phyloP scores from a whole-genome alignment of 64 coral and sea anemone genomes.

The Stichodactyla helianthus region DNA sequence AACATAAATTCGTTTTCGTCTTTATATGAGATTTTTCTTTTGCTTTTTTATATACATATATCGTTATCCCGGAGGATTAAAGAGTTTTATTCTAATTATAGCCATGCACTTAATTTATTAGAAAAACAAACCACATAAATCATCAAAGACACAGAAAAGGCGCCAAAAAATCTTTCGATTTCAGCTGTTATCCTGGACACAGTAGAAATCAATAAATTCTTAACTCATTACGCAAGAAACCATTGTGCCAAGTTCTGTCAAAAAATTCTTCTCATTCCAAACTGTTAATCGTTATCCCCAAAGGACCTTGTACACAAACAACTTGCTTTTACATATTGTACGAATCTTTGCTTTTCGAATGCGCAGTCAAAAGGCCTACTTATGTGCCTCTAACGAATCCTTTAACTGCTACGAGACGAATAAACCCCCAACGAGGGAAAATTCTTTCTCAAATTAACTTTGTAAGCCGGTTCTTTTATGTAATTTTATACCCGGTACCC shows the following conservation, averaged over 20 bases:
- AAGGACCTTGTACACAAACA: constrained; percentile 24
- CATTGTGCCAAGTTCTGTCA: background rate
- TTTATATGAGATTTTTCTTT: background rate
- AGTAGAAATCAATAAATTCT: background rate
- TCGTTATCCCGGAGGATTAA: background rate
- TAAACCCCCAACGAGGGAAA: background rate
- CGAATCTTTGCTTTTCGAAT: background rate
- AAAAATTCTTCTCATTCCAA: constrained; percentile 56
- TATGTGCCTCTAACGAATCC: background rate
- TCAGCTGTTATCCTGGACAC: background rate
- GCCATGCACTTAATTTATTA: constrained; percentile 7
- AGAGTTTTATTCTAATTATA: constrained; percentile 9
- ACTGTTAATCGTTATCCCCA: constrained; percentile 32
- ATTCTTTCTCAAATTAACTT: background rate
- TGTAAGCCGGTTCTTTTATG: constrained; percentile 12
- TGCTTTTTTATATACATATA: background rate
- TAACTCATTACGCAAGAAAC: background rate
- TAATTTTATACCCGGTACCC: constrained; percentile 21
- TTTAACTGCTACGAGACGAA: background rate
- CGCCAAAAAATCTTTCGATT: background rate
- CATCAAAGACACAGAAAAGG: background rate
- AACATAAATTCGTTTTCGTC: background rate
- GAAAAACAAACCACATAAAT: constrained; percentile 13
- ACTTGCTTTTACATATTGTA: constrained; percentile 7
- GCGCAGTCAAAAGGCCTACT: background rate